These are phyloP conservation scores for Neria commutata DNA, from an alignment of 2,888 invertebrate species.

Conservation along the genomic window DNA sequence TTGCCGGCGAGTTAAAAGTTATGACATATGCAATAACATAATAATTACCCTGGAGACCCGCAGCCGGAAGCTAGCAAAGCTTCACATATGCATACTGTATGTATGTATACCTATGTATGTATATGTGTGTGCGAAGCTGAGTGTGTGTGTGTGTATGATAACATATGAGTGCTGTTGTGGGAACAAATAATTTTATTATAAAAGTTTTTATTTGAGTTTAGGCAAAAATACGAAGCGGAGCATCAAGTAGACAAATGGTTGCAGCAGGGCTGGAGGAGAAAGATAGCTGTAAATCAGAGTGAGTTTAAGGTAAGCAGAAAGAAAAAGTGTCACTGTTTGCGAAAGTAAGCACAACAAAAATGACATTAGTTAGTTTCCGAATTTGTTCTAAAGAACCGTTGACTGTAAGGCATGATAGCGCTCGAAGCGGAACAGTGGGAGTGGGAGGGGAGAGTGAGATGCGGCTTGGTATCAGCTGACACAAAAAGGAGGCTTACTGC, in stretches of 20 bases:
- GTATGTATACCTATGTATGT: neutral
- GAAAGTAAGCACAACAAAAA: neutral
- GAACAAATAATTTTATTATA: constrained; percentile 6
- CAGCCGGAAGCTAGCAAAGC: too few relatives aligned
- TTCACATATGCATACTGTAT: neutral
- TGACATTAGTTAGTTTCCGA: neutral
- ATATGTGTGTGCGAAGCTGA: neutral
- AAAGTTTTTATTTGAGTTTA: constrained; percentile 6
- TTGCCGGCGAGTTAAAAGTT: constrained; percentile 2
- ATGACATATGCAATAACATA: constrained; percentile 6
- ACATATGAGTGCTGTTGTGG: neutral
- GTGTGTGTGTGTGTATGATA: neutral
- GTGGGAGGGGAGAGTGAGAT: too few relatives aligned
- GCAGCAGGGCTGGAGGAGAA: neutral
- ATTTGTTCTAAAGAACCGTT: too few relatives aligned
- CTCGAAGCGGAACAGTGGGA: too few relatives aligned
- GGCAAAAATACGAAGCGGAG: neutral
- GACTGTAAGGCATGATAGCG: too few relatives aligned
- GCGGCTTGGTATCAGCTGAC: too few relatives aligned
- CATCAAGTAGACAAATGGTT: too few relatives aligned
- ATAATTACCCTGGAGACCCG: constrained; percentile 1
- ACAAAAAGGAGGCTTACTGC: too few relatives aligned
- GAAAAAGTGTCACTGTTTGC: too few relatives aligned
- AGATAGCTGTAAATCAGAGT: too few relatives aligned
- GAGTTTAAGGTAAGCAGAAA: too few relatives aligned